phyloP scores from a whole-genome alignment of 2,113 vertebrate genomes.

The Fulica atra region DNA sequence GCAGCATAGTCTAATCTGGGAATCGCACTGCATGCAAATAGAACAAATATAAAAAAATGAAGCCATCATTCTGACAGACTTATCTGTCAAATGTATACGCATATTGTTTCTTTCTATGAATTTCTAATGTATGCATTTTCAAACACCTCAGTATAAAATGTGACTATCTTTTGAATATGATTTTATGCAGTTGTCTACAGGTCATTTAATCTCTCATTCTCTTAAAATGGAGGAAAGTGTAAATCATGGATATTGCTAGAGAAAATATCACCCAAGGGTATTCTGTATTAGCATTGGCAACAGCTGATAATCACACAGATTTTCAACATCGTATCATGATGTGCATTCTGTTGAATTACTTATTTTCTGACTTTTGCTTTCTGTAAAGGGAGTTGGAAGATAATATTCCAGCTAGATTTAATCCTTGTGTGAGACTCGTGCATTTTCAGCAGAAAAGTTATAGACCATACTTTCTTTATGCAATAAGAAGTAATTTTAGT shows the following conservation, averaged over 20 bases:
- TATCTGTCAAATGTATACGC: neutral
- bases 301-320: slow-evolving; percentile 25
- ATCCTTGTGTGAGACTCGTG: neutral
- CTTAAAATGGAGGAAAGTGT: neutral
- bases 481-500: neutral
- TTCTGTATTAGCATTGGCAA: slow-evolving; percentile 3
- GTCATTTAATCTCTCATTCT: slow-evolving; percentile 45
- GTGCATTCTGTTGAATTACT: neutral
- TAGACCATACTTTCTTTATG: neutral
- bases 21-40: neutral
- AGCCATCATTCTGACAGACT: neutral
- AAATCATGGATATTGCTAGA: neutral
- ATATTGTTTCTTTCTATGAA: neutral
- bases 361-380: neutral
- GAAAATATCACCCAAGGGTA: slow-evolving; percentile 4
- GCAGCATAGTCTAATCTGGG: neutral
- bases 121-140: slow-evolving; percentile 19
- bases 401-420: neutral
- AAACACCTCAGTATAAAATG: neutral
- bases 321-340: neutral
- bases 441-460: neutral
- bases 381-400: neutral
- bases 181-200: slow-evolving; percentile 26
- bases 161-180: slow-evolving; percentile 8
- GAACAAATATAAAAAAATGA: neutral